These are phyloP conservation scores for Psittacula cyanocephala DNA, from an alignment of 2,113 vertebrate genomes.

Conservation along the genomic window DNA sequence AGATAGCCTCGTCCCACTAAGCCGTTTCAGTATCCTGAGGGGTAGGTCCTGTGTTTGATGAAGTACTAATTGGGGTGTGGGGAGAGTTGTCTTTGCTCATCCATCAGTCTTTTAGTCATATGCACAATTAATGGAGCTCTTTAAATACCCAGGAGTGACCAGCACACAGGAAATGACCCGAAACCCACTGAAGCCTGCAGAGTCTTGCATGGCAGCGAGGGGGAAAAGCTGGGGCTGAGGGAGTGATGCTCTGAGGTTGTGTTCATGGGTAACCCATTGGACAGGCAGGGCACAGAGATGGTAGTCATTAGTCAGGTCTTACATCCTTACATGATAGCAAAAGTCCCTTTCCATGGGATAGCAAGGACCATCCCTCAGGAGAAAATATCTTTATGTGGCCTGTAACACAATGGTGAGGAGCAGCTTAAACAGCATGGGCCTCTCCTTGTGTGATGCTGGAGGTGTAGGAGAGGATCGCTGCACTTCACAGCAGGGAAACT, in stretches of 20 bases:
- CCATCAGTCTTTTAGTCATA: conserved; percentile 24
- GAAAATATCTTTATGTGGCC: not conserved
- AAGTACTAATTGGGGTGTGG: conserved; percentile 25
- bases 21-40: not conserved
- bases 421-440: not conserved
- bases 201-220: not conserved
- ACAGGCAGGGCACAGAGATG: not conserved
- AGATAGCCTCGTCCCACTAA: not conserved
- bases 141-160: not conserved
- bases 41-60: not conserved
- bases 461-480: not conserved
- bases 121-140: conserved; percentile 10
- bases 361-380: accelerated
- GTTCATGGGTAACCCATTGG: accelerated
- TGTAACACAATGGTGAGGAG: not conserved
- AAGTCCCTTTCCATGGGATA: not conserved
- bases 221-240: accelerated
- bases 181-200: not conserved
- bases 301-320: no score
- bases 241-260: not conserved
- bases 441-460: not conserved
- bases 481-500: not conserved
- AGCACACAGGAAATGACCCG: not conserved
- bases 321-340: not conserved
- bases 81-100: not conserved